A percentile compares a stretch with the other conserved stretches of the same genome.
Conservation (phyloP, 2,797 vertebrate species). For the Sebastes nivosus region DNA sequence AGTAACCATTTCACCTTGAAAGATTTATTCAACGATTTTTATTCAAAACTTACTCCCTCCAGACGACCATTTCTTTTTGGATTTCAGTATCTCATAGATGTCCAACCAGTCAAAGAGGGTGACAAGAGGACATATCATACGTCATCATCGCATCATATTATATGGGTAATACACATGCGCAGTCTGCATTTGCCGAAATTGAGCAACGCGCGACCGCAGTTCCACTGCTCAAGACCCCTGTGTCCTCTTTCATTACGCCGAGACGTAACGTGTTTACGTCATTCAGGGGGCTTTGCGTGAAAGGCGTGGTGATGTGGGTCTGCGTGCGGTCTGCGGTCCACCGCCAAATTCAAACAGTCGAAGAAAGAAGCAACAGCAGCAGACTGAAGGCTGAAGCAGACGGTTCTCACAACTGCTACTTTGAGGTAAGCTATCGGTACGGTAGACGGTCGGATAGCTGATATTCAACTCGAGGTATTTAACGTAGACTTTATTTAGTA, state of each 20-base stretch:
- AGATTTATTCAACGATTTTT: no score
- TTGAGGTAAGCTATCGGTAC: slow-evolving; percentile 2
- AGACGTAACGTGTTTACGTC: slow-evolving; percentile 33
- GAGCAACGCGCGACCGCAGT: no score
- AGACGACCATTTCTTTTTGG: no score
- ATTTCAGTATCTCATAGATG: no score
- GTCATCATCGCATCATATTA: no score
- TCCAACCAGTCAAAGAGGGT: no score
- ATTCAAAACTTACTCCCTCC: no score
- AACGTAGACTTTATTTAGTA: neutral
- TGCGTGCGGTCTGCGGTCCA: slow-evolving; percentile 25
- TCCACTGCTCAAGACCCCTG: no score
- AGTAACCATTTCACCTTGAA: no score
- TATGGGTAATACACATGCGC: no score
- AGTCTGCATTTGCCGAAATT: no score
- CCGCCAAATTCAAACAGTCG: slow-evolving; percentile 85
- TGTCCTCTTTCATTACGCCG: neutral
- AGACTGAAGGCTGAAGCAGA: neutral
- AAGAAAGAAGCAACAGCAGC: slow-evolving; percentile 41
- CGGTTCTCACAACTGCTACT: neutral
- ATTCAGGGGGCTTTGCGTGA: neutral
- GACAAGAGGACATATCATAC: no score
- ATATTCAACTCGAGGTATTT: neutral
- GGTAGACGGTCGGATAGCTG: rapidly evolving
- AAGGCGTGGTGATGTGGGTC: slow-evolving; percentile 30